Percentiles rank a stretch among this genome's conserved stretches.
Evolutionary conservation across 2,797 vertebrate genomes (phyloP).

Genomic region (Astyanax mexicanus): DNA sequence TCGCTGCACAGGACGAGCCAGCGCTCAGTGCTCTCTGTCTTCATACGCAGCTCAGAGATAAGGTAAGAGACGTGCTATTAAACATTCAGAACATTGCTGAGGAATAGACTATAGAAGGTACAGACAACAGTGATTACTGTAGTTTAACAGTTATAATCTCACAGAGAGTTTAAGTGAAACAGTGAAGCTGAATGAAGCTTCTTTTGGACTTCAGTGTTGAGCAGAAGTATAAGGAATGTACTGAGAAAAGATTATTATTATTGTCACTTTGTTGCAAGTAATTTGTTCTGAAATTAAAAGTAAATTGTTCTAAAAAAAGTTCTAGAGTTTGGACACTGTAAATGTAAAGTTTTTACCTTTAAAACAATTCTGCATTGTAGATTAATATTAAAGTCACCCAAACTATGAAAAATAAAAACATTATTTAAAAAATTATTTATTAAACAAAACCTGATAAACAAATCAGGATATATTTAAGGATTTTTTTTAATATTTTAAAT

Average conservation of each 20-base stretch:
- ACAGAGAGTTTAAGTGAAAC: neutral
- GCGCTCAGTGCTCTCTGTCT: neutral
- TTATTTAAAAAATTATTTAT: too few relatives aligned
- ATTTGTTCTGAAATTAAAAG: too few relatives aligned
- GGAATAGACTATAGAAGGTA: neutral
- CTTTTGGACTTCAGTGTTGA: neutral
- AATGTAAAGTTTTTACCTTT: too few relatives aligned
- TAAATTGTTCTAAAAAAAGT: too few relatives aligned
- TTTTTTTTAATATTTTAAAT: too few relatives aligned
- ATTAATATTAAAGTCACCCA: too few relatives aligned
- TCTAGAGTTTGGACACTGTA: too few relatives aligned
- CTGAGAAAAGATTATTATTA: neutral
- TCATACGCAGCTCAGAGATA: neutral
- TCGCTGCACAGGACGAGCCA: neutral
- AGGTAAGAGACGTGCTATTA: conserved; percentile 29
- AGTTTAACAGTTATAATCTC: neutral
- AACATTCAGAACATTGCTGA: neutral
- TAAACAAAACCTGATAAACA: too few relatives aligned
- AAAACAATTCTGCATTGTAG: too few relatives aligned
- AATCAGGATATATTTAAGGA: too few relatives aligned
- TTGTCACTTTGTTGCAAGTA: too few relatives aligned
- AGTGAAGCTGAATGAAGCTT: neutral
- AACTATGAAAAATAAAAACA: too few relatives aligned
- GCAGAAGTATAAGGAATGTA: neutral
- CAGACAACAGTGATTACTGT: neutral